Evolutionary conservation across 2,113 vertebrate genomes (phyloP).

Genomic region (Neopipo cinnamomea): DNA sequence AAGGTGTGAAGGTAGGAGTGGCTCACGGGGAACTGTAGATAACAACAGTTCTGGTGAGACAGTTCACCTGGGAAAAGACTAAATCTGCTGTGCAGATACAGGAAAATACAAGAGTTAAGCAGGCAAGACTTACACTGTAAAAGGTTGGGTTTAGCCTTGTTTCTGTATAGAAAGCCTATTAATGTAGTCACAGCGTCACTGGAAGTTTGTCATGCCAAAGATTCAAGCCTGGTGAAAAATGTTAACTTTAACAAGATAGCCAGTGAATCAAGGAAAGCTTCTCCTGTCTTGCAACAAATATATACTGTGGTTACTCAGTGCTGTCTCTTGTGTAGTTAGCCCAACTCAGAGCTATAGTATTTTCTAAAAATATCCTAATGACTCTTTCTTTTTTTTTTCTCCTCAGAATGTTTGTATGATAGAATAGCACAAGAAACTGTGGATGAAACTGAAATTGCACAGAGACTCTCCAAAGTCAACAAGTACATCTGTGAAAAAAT

Average conservation of each 20-base stretch:
- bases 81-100: not conserved
- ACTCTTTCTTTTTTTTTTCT: conserved; percentile 23
- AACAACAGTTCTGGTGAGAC: not conserved
- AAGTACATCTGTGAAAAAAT: conserved; percentile 99
- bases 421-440: conserved; percentile 98
- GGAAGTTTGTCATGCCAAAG: conserved; percentile 12
- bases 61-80: not conserved
- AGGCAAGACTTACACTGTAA: not conserved
- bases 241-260: not conserved
- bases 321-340: not conserved
- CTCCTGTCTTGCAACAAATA: not conserved
- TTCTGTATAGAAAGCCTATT: not conserved
- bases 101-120: not conserved
- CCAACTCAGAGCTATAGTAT: not conserved
- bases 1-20: not conserved
- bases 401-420: conserved; percentile 96
- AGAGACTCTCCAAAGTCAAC: conserved; percentile 99
- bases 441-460: conserved; percentile 97
- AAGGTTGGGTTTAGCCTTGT: not conserved
- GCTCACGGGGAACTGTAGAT: not conserved
- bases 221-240: not conserved
- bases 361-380: conserved; percentile 52
- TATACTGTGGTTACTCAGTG: not conserved
- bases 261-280: not conserved
- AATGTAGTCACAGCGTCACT: conserved; percentile 21